Percentiles rank a stretch among this genome's conserved stretches.
Conservation (phyloP, 2,888 invertebrate genomes). For the Rhagonycha lutea region DNA sequence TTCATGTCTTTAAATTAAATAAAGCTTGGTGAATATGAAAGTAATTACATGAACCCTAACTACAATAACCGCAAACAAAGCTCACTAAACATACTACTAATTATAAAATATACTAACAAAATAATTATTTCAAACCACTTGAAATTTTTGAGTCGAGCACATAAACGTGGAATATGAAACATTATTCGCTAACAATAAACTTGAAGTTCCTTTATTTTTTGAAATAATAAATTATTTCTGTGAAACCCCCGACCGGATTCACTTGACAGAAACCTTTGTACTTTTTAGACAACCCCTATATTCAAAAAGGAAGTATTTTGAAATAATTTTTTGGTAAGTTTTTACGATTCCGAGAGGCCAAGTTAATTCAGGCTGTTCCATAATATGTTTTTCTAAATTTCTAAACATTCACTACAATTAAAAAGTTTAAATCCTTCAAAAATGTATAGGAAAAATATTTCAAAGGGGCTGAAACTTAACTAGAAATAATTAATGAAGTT, state of each 20-base stretch:
- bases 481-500: background rate
- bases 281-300: background rate
- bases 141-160: background rate
- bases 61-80: background rate
- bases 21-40: background rate
- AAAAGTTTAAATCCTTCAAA: background rate
- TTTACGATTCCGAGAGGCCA: background rate
- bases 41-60: background rate
- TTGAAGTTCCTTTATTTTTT: background rate
- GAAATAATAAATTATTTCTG: background rate
- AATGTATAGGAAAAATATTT: background rate
- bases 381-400: background rate
- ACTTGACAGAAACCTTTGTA: background rate
- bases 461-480: background rate
- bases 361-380: background rate
- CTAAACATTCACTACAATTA: background rate
- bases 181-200: background rate
- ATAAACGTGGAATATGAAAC: background rate
- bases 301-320: background rate
- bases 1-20: background rate
- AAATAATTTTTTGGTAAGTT: background rate
- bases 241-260: background rate
- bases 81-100: background rate
- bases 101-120: slow-evolving; percentile 4
- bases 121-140: background rate